phyloP scores from a whole-genome alignment of 1,140 invertebrate genomes.

The Megalopta genalis region DNA sequence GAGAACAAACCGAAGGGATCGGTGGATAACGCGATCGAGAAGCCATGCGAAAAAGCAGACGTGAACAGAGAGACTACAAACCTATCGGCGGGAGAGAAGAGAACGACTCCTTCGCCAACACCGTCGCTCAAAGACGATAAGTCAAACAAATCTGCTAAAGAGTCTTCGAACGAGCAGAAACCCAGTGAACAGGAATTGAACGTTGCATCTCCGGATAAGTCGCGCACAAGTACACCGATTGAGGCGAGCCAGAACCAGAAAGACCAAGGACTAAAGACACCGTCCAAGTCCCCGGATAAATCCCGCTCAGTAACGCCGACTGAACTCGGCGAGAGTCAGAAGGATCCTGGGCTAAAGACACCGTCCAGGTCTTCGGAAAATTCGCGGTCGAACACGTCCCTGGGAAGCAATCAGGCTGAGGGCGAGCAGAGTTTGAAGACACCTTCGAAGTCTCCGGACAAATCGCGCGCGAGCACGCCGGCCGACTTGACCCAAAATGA shows the following conservation, averaged over 20 bases:
- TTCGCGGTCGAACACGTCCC: neutral
- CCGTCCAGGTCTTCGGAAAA: slow-evolving; percentile 4
- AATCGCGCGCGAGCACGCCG: slow-evolving; percentile 4
- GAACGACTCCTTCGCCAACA: neutral
- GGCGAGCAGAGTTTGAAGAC: neutral
- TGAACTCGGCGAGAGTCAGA: neutral
- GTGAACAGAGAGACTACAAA: neutral
- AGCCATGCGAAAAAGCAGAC: neutral
- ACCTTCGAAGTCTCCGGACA: slow-evolving; percentile 3
- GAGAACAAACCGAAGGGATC: neutral
- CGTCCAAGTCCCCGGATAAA: slow-evolving; percentile 14
- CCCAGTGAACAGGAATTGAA: neutral
- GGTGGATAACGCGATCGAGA: neutral
- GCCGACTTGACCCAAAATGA: neutral
- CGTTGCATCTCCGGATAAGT: neutral
- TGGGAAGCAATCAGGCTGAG: no score
- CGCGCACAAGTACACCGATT: neutral
- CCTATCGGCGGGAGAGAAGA: neutral
- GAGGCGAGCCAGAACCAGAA: neutral
- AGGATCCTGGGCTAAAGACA: neutral
- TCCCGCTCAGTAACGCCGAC: neutral
- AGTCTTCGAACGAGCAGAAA: neutral
- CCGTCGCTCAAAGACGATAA: neutral
- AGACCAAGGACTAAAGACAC: neutral
- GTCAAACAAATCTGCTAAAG: neutral